phyloP scores from a whole-genome alignment of 2,797 vertebrate genomes.

The Ciconia nigra region DNA sequence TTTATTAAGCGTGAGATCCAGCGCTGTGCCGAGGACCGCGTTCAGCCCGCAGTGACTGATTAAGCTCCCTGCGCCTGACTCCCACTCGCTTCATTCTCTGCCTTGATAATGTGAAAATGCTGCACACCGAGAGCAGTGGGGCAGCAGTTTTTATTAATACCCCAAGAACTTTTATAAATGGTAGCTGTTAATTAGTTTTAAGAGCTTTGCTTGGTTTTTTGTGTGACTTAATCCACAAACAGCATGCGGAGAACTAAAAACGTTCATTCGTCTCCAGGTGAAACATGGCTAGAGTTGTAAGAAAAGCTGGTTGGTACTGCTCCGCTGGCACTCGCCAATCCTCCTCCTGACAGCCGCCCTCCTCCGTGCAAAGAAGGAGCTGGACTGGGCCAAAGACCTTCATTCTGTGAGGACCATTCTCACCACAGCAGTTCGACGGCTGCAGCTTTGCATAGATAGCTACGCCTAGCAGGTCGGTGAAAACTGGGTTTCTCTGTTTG shows the following conservation, averaged over 20 bases:
- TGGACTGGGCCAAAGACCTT: not conserved
- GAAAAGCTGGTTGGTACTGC: not conserved
- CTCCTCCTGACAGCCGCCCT: not conserved
- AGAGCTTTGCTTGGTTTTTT: not conserved
- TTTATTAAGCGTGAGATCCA: not conserved
- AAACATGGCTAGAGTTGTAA: not conserved
- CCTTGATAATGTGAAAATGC: not conserved
- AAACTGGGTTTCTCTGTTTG: not conserved
- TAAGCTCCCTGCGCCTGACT: not conserved
- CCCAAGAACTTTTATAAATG: not conserved
- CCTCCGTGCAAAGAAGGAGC: not conserved
- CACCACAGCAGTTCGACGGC: not conserved
- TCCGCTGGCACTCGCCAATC: not conserved
- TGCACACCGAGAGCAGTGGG: not conserved
- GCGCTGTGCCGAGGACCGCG: not conserved
- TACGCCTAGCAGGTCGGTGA: not conserved
- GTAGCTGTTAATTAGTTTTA: not conserved
- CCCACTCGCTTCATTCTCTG: not conserved
- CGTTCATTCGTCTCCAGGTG: not conserved
- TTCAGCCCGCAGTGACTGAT: not conserved
- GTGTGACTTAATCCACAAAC: not conserved
- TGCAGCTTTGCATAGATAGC: not conserved
- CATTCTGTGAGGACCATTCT: not conserved
- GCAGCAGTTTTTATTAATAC: not conserved
- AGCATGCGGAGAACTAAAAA: not conserved